Evolutionary conservation across 23 tunicate species (phyloP).

Genomic region (Trididemnum clinides): DNA sequence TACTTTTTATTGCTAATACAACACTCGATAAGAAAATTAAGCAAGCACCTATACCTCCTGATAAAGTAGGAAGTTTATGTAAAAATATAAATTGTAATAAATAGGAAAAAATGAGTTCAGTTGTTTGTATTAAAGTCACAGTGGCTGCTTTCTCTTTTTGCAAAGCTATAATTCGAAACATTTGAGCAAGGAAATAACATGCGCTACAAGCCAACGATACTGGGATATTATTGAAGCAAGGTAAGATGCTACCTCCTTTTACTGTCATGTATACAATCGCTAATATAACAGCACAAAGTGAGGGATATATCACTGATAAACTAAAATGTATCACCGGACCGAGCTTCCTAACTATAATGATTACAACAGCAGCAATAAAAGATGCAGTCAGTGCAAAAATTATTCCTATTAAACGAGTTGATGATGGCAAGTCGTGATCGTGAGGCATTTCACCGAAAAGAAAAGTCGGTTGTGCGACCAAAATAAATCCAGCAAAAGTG

Average conservation of each 20-base stretch:
- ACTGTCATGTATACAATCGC: neutral
- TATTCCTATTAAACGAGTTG: neutral
- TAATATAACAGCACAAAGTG: neutral
- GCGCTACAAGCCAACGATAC: neutral
- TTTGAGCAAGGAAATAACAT: neutral
- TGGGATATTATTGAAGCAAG: constrained; percentile 4
- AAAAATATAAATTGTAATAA: constrained; percentile 1
- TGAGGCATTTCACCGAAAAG: neutral
- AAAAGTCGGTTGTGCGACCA: constrained; percentile 34
- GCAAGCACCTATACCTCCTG: constrained; percentile 10
- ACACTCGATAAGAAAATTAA: constrained; percentile 5
- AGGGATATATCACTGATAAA: constrained; percentile 7
- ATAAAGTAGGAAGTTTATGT: neutral
- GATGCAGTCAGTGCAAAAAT: neutral
- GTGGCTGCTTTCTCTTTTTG: constrained; percentile 35
- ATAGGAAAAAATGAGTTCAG: constrained; percentile 19
- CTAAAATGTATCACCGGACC: constrained; percentile 30
- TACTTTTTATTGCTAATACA: neutral
- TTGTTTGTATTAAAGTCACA: constrained; percentile 14
- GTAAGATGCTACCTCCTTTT: neutral
- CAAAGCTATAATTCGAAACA: constrained; percentile 23
- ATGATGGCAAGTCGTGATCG: neutral
- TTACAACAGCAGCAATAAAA: neutral
- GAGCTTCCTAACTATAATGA: constrained; percentile 1
- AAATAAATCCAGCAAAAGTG: constrained; percentile 22